Conservation (phyloP, 1,140 invertebrate species). For the Heliconius himera region DNA sequence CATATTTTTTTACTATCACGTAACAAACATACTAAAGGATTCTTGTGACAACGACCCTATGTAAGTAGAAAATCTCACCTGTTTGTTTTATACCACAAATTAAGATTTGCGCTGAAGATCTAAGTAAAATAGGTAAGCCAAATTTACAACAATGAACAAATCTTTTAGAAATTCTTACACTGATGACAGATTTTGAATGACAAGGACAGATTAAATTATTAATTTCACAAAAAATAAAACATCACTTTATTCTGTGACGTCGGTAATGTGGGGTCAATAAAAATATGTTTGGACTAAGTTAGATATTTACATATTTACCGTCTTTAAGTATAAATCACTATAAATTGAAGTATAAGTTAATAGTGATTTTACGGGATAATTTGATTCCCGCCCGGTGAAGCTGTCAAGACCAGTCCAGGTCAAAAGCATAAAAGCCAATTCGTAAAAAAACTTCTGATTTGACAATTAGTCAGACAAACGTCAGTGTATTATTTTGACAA, state of each 20-base stretch:
- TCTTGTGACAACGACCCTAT: neutral
- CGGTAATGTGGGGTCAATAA: no score
- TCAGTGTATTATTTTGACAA: constrained; percentile 2
- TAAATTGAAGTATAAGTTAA: no score
- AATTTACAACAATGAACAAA: constrained; percentile 4
- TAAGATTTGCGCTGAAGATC: neutral
- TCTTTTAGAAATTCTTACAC: constrained; percentile 13
- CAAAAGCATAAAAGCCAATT: no score
- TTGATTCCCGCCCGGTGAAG: no score
- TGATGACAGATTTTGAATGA: constrained; percentile 16
- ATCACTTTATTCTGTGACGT: no score
- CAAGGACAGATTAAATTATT: constrained; percentile 1
- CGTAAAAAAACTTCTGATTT: neutral
- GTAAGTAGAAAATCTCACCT: neutral
- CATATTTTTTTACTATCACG: constrained; percentile 5
- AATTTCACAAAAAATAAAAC: neutral
- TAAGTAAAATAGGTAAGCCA: neutral
- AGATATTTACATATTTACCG: no score
- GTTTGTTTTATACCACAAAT: neutral
- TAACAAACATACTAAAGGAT: neutral
- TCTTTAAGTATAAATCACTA: no score
- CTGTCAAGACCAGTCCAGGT: no score
- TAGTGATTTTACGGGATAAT: no score
- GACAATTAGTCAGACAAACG: neutral
- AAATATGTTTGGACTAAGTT: no score